These are phyloP conservation scores for Steromphala cineraria DNA, from an alignment of 2,888 invertebrate species.

Conservation along the genomic window DNA sequence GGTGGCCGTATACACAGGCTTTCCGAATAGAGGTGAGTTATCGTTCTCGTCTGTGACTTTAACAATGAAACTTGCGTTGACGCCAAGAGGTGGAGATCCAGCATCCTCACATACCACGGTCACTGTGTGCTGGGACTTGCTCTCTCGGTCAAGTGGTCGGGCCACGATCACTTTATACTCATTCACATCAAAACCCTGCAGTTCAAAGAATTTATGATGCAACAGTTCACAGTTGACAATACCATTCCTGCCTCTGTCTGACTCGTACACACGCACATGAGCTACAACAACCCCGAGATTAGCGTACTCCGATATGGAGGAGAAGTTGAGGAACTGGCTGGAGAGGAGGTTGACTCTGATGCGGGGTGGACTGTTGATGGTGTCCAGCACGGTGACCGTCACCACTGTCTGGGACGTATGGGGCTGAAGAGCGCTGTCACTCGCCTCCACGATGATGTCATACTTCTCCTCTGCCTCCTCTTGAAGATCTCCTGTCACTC, in stretches of 20 bases:
- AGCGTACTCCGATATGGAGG: conserved; percentile 61
- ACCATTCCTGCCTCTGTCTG: conserved; percentile 64
- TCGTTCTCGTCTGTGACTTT: conserved; percentile 71
- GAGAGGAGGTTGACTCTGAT: conserved; percentile 49
- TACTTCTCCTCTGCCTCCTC: conserved; percentile 54
- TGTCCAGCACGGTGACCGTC: conserved; percentile 81
- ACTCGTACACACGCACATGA: conserved; percentile 63
- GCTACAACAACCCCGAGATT: conserved; percentile 64
- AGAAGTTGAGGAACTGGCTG: conserved; percentile 39
- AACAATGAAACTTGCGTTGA: conserved; percentile 56
- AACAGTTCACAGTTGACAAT: conserved; percentile 51
- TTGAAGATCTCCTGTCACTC: conserved; percentile 54
- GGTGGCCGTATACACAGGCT: conserved; percentile 47
- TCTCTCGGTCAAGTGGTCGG: conserved; percentile 63
- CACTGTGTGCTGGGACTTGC: conserved; percentile 50
- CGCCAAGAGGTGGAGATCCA: conserved; percentile 60
- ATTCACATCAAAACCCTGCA: conserved; percentile 52
- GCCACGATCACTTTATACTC: conserved; percentile 62
- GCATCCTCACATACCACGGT: conserved; percentile 66
- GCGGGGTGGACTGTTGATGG: conserved; percentile 95
- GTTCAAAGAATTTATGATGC: conserved; percentile 42
- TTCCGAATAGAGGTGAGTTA: conserved; percentile 60
- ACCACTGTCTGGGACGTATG: conserved; percentile 58
- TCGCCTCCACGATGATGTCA: conserved; percentile 59
- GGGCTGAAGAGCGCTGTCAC: conserved; percentile 56